These are phyloP conservation scores for Ibycter americanus DNA, from an alignment of 2,797 vertebrate genomes.

Conservation along the genomic window DNA sequence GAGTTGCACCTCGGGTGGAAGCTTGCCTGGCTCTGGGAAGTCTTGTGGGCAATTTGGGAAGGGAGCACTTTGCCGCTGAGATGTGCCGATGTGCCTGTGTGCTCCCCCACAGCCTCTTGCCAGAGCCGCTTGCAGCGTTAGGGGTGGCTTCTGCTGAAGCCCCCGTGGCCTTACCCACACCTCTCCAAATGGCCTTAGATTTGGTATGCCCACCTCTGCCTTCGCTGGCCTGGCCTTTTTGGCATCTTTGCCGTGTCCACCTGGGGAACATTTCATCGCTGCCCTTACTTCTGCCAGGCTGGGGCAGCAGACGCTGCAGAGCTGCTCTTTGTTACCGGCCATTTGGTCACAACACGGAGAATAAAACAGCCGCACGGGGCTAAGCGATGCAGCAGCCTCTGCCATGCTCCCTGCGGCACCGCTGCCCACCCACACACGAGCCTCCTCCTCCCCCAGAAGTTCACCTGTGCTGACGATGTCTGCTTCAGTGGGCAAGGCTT, in stretches of 20 bases:
- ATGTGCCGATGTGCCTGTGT: rapidly evolving
- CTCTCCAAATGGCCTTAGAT: not conserved
- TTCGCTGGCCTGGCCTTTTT: not conserved
- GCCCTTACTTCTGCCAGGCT: not conserved
- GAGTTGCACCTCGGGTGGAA: not conserved
- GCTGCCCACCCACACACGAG: not conserved
- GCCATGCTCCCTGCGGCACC: rapidly evolving
- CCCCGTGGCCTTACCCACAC: not conserved
- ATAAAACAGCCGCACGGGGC: rapidly evolving
- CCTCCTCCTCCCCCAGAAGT: not conserved
- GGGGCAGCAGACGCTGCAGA: not conserved
- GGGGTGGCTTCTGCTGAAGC: not conserved
- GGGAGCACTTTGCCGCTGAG: not conserved
- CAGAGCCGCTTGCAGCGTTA: rapidly evolving
- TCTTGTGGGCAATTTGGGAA: not conserved
- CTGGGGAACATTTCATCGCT: not conserved
- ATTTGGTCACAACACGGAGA: not conserved
- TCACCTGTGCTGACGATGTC: rapidly evolving
- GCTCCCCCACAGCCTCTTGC: not conserved
- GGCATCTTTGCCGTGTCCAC: not conserved
- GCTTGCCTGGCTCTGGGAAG: not conserved
- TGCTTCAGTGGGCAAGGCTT: not conserved
- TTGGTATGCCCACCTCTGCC: not conserved
- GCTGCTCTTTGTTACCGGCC: not conserved
- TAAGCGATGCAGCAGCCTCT: not conserved